phyloP scores from a whole-genome alignment of 2,113 vertebrate species.

The Picathartes gymnocephalus region DNA sequence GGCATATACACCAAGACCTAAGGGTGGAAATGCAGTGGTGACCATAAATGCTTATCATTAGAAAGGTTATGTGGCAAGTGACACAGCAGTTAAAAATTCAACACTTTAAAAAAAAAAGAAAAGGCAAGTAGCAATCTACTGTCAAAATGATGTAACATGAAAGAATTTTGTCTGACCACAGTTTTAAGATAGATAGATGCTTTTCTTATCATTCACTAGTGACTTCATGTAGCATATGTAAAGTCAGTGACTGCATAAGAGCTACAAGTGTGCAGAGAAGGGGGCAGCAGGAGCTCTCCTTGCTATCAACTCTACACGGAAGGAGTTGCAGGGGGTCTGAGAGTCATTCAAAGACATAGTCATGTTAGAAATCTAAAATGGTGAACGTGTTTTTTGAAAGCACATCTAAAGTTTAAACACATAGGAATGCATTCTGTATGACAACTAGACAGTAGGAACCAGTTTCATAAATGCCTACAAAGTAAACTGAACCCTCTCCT shows the following conservation, averaged over 20 bases:
- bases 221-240: not conserved
- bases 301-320: not conserved
- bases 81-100: not conserved
- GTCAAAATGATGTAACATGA: not conserved
- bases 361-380: not conserved
- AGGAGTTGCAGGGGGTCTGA: not conserved
- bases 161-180: not conserved
- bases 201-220: not conserved
- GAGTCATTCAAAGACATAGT: not conserved
- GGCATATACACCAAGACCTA: not conserved
- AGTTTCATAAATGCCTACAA: not conserved
- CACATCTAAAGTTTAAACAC: not conserved
- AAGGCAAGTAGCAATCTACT: not conserved
- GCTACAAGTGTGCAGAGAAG: not conserved
- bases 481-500: not conserved
- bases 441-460: not conserved
- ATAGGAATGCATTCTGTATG: not conserved
- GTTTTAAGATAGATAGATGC: not conserved
- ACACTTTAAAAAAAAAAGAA: not conserved
- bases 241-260: not conserved
- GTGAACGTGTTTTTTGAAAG: not conserved
- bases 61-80: not conserved
- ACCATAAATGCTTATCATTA: not conserved
- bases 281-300: not conserved
- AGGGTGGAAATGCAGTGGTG: not conserved